Evolutionary conservation across 2,797 vertebrate genomes (phyloP).

Genomic region (Moxostoma hubbsi): DNA sequence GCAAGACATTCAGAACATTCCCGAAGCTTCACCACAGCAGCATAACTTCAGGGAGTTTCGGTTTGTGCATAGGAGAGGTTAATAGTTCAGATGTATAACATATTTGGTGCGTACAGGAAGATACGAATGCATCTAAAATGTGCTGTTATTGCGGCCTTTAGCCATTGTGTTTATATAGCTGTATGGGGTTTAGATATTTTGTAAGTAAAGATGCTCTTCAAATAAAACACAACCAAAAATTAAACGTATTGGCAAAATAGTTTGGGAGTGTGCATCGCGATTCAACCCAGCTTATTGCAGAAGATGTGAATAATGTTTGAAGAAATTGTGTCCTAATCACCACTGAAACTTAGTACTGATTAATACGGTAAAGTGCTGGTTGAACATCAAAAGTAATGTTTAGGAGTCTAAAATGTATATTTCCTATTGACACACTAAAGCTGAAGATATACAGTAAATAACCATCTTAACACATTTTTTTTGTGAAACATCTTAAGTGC

Average conservation of each 20-base stretch:
- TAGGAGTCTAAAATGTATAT: no score
- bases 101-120: background rate
- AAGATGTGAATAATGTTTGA: background rate
- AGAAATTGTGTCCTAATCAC: background rate
- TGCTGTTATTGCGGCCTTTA: background rate
- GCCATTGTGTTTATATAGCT: constrained; percentile 14
- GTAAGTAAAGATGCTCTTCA: background rate
- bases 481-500: no score
- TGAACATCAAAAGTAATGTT: background rate
- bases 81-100: background rate
- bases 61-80: background rate
- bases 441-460: no score
- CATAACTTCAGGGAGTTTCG: background rate
- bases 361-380: constrained; percentile 10
- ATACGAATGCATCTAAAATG: constrained; percentile 31
- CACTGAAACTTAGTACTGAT: background rate
- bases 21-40: background rate
- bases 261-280: constrained; percentile 19
- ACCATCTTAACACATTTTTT: no score
- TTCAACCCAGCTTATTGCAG: background rate
- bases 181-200: background rate
- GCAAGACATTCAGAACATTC: background rate
- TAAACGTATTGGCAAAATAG: constrained; percentile 29
- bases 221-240: constrained; percentile 5
- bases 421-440: no score